Evolutionary conservation across 2,797 vertebrate species (phyloP).

Genomic region (Clarias laeviceps): DNA sequence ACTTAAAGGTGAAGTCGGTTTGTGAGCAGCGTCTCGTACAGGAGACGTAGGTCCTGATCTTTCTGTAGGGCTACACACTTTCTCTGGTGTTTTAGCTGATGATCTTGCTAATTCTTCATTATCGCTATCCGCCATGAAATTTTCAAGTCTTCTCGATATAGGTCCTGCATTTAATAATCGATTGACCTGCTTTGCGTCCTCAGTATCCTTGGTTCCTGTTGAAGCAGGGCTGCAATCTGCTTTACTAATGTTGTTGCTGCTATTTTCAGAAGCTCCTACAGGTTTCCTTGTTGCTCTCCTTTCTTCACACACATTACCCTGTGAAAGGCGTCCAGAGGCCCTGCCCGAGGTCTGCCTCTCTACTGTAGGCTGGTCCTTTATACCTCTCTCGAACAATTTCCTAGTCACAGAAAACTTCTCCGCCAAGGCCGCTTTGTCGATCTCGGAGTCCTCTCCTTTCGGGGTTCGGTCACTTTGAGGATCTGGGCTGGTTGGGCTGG

Average conservation of each 20-base stretch:
- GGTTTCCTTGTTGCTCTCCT: slow-evolving; percentile 71
- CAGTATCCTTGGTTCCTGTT: slow-evolving; percentile 60
- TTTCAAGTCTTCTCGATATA: slow-evolving; percentile 86
- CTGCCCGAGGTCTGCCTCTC: slow-evolving; percentile 77
- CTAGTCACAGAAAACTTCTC: slow-evolving; percentile 93
- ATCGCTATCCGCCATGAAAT: slow-evolving; percentile 80
- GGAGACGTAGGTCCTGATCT: slow-evolving; percentile 61
- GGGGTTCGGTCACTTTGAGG: slow-evolving; percentile 74
- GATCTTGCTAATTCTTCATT: slow-evolving; percentile 72
- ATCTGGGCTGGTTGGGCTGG: slow-evolving; percentile 72
- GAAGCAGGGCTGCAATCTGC: slow-evolving; percentile 66
- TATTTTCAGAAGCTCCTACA: slow-evolving; percentile 72
- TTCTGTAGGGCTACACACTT: slow-evolving; percentile 61
- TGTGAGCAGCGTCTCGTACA: slow-evolving; percentile 59
- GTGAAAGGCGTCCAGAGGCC: slow-evolving; percentile 67
- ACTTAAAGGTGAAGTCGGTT: slow-evolving; percentile 54
- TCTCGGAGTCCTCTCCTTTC: slow-evolving; percentile 83
- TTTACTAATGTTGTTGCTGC: slow-evolving; percentile 61
- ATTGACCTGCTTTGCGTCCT: slow-evolving; percentile 63
- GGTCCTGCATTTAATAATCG: slow-evolving; percentile 84
- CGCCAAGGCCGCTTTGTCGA: slow-evolving; percentile 88
- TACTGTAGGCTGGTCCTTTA: slow-evolving; percentile 76
- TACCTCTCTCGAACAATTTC: slow-evolving; percentile 88
- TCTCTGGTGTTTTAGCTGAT: slow-evolving; percentile 62
- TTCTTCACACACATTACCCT: slow-evolving; percentile 77